Base-by-base conservation (phyloP, 1,140 invertebrate genomes). In the Aethina tumida region DNA sequence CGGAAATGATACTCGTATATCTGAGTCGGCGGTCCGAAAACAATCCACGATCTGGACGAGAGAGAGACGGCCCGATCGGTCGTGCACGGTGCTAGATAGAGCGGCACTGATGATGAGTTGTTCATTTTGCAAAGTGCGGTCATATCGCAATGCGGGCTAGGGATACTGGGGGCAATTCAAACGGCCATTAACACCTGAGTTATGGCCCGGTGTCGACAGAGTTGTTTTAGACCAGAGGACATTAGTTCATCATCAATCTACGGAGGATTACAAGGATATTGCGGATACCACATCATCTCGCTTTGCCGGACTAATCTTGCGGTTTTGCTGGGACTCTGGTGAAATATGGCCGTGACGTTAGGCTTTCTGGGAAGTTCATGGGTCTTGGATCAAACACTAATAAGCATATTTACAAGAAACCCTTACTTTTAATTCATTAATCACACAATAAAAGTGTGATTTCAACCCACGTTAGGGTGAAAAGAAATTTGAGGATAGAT, bases 91-190 rank as follows among this genome's bases (percentile, higher is more conserved):
- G 43, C 22, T 22, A 48, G 42, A 43, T 43, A 47, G 47, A 46
- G 37, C 39, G 20, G 22, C 16, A 9, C 18, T 20, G 32, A 52
- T 52, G 50, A 50, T 50, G 50, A 52, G 50, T 50, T 50, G 50
- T 53, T 53, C 51, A 51, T 53, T 53, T 53, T 48, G 51, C 48
- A 46, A 50, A 53, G 48, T 53, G 50, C 48, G 48, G 40, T 47
- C 44, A 50, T 51, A 53, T 53, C 51, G 51, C 49, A 53, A 45
- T 51, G 51, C 48, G 49, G 49, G 43, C 51, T 25, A 38, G 49
- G 35, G 36, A 36, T 43, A n/a, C n/a, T n/a, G n/a, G 37, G 45
- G 50, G 46, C 51, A 50, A 51, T 53, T 53, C 51, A 50, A 51
- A 48, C 45, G 42, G 45, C 45, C 48, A 53, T 53, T 53, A 53